Base-by-base conservation (phyloP, 2,113 vertebrate species). In the Prietella phreatophila region DNA sequence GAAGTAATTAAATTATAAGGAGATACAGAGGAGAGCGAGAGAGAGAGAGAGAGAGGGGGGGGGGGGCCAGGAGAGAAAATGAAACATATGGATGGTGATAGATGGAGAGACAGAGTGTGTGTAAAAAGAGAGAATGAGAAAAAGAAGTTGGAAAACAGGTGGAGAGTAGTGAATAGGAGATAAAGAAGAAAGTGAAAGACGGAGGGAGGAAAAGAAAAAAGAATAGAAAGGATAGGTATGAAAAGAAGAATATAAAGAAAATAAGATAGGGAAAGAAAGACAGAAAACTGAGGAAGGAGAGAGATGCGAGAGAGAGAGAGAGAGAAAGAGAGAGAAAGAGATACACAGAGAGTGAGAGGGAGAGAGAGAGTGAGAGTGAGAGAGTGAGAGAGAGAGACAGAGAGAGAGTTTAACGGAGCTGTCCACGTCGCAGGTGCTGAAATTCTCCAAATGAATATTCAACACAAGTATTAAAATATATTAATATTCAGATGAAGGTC, bases 371-470 rank as follows among this genome's bases (percentile, higher is more conserved):
- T 33, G 50, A 55, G n/a, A 55, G 27, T 22, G 50, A 79, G 27
- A 80, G 15, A 55, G 50, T 19, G n/a, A 30, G 47, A 79, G n/a
- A 55, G 76, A 80, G 27, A 55, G 50, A 80, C 27, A n/a, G 9
- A 36, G 17, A 36, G 53, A 19, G 50, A 8, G 53, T 82, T 82
- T 36, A 60, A 19, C 5, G 47, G 76, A 79, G 76, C 47, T 79
- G 76, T 79, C 76, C 76, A 79, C 27, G 76, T 79, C 76, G 42
- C 76, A 19, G 76, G 47, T 79, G 47, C 76, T 79, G 76, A 79
- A 27, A 79, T 53, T 50, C 73, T 79, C 25, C 14, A n/a, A 27
- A 53, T 79, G 47, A 76, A 79, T 79, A 79, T 79, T 53, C 14
- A 55, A 53, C 47, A 79, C 2, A 15, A 79, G 30, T 6, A 79